Evolutionary conservation across 2,888 invertebrate genomes (phyloP), one percentile per base, ranked within the genome.

Genomic region (Eubasilissa splendida): DNA sequence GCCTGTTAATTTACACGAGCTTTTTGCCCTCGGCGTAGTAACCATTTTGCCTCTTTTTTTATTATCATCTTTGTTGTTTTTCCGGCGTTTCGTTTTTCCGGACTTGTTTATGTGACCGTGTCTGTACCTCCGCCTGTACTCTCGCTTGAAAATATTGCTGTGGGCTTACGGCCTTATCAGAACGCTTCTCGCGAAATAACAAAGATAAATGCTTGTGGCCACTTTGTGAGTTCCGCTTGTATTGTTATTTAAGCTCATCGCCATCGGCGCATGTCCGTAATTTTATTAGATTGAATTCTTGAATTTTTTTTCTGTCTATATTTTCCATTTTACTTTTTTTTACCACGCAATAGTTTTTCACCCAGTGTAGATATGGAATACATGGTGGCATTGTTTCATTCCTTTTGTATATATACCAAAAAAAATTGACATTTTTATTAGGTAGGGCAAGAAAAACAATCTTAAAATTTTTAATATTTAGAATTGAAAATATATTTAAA

Each of bases 41-140:
- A 81, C 77, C 73, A 79, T 81, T 81, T 79, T 63, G 52, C 76
- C 33, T 42, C 71, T 54, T 76, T 83, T 83, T 83, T 81, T 81
- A 83, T 80, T 83, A 81, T 83, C 79, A 81, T 83, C 79, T 78
- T 78, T 82, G 82, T 83, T 83, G 77, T 83, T 81, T 83, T 79
- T 79, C 79, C 80, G 70, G 54, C 74, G 68, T 80, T 82, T 52
- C 65, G 76, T 66, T 80, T 79, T 76, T 58, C 53, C 70, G 50
- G 79, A 59, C 79, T 66, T 79, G 75, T 79, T 66, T 79, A 75
- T 79, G 75, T 63, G 76, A 76, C 76, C 63, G 53, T 63, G 76
- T 65, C 33, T 56, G 50, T 12, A 22, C 42, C 54, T 33, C 22
- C 56, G 33, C 31, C 42, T 9, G 59, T 60, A 58, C 42, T 10